Evolutionary conservation across 2,888 invertebrate genomes (phyloP).

Genomic region (Acronicta alni): DNA sequence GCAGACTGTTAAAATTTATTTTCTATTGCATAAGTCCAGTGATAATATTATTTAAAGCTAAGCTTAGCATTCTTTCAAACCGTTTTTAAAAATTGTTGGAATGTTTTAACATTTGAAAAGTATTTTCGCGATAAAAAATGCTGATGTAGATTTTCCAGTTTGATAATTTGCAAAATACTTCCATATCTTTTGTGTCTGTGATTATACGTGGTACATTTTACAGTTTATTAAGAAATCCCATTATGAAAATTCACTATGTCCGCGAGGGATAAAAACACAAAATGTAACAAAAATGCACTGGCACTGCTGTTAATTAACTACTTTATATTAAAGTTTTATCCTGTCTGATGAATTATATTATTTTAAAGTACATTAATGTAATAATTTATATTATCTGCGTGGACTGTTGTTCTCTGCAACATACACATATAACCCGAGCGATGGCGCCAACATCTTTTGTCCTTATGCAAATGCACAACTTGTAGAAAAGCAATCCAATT

Average conservation of each 20-base stretch:
- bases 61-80: conserved; percentile 33
- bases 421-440: conserved; percentile 31
- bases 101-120: conserved; percentile 38
- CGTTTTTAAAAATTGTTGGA: conserved; percentile 40
- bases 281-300: background rate
- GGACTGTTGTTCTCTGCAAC: conserved; percentile 32
- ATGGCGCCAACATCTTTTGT: conserved; percentile 65
- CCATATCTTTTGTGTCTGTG: conserved; percentile 22
- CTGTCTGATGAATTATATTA: conserved; percentile 1
- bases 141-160: conserved; percentile 50
- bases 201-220: background rate
- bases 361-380: conserved; percentile 8
- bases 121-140: conserved; percentile 47
- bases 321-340: background rate
- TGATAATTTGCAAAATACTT: conserved; percentile 44
- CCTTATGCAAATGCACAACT: conserved; percentile 82
- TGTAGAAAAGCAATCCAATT: conserved; percentile 84
- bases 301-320: background rate
- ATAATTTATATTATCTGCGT: conserved; percentile 21
- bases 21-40: conserved; percentile 13
- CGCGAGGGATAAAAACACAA: conserved; percentile 4
- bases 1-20: conserved; percentile 12
- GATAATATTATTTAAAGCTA: conserved; percentile 45
- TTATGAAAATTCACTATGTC: background rate
- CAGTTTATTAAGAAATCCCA: conserved; percentile 13